These are phyloP conservation scores for Branchinecta lindahli DNA, from an alignment of 1,140 invertebrate species.

Conservation along the genomic window DNA sequence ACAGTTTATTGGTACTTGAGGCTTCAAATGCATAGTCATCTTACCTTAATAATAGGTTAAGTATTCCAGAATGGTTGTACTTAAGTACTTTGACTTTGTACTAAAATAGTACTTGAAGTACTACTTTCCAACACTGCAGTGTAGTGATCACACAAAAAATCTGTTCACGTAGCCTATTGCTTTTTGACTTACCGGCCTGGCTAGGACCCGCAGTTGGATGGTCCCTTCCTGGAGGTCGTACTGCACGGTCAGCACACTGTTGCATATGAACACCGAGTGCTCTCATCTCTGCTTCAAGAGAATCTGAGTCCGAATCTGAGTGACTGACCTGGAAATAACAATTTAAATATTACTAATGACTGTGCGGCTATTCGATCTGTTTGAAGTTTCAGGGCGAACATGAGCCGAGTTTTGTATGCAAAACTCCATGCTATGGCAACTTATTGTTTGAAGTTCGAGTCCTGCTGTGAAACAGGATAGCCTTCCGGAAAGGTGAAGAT, in stretches of 20 bases:
- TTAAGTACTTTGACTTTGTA: too few species aligned
- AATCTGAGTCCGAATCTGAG: neutral
- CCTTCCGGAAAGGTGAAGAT: neutral
- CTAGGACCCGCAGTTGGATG: too few species aligned
- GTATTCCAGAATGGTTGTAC: too few species aligned
- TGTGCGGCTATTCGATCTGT: neutral
- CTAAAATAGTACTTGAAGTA: too few species aligned
- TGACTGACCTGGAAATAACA: neutral
- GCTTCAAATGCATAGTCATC: too few species aligned
- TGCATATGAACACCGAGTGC: neutral
- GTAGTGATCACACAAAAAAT: too few species aligned
- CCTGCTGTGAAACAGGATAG: constrained; percentile 2
- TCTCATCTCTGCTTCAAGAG: neutral
- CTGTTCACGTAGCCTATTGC: too few species aligned
- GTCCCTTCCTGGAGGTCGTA: neutral
- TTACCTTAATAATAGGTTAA: too few species aligned
- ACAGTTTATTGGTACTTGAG: too few species aligned
- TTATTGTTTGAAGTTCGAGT: neutral
- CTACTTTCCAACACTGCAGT: too few species aligned
- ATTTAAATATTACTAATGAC: constrained; percentile 9
- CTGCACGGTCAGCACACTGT: neutral
- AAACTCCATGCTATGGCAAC: neutral
- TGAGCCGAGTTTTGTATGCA: neutral
- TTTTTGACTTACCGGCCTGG: too few species aligned
- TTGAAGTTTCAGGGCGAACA: neutral